Percentiles rank a stretch among this genome's conserved stretches.
Conservation (phyloP, 2,888 invertebrate genomes). For the Eupithecia subumbrata region DNA sequence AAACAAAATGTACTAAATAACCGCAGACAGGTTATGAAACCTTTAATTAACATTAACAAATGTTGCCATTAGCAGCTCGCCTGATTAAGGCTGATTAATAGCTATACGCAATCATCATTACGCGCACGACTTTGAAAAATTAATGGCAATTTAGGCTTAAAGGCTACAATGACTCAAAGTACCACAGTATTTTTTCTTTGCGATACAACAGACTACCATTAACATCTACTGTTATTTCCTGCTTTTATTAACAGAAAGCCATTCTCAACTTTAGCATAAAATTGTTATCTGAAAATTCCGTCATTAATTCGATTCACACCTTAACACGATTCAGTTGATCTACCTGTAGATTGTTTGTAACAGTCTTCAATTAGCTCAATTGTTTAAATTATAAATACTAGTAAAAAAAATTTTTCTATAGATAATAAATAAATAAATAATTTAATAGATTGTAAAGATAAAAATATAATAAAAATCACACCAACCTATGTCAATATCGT, state of each 20-base stretch:
- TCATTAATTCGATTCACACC: no score
- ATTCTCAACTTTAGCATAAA: background rate
- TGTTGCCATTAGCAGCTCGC: slow-evolving; percentile 56
- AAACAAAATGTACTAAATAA: slow-evolving; percentile 55
- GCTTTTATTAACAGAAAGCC: background rate
- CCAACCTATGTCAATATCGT: no score
- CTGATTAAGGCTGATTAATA: slow-evolving; percentile 53
- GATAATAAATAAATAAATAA: no score
- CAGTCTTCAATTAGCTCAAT: no score
- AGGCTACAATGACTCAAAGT: slow-evolving; percentile 10
- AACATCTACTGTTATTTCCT: background rate
- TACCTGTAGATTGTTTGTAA: no score
- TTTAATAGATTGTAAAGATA: no score
- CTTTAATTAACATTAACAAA: slow-evolving; percentile 61
- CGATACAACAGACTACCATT: background rate
- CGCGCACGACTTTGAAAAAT: slow-evolving; percentile 47
- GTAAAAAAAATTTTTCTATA: no score
- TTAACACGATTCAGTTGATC: no score
- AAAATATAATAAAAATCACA: no score
- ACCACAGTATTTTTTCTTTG: background rate
- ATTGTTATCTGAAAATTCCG: no score
- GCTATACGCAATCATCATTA: slow-evolving; percentile 50
- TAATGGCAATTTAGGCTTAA: slow-evolving; percentile 19
- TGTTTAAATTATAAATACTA: no score
- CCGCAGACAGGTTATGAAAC: slow-evolving; percentile 57